Evolutionary conservation across 2,888 invertebrate species (phyloP).

Genomic region (Drosophila tanythrix): DNA sequence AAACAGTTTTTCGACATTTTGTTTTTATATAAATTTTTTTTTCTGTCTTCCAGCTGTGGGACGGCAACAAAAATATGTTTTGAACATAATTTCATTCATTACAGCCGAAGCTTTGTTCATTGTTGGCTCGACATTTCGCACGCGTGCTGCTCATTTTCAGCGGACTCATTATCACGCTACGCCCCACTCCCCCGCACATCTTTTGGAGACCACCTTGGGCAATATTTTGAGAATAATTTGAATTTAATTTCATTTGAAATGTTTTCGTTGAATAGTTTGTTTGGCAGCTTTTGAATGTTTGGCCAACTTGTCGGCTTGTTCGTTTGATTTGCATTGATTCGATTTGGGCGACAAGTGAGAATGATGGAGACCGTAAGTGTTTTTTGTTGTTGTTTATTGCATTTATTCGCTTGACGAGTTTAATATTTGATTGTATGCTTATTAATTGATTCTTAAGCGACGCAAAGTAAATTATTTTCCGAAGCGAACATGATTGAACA

Average conservation of each 20-base stretch:
- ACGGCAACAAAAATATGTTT: slow-evolving; percentile 50
- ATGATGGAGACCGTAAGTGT: slow-evolving; percentile 27
- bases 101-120: slow-evolving; percentile 43
- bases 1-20: slow-evolving; percentile 60
- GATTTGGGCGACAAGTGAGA: slow-evolving; percentile 47
- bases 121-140: slow-evolving; percentile 29
- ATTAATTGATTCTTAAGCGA: slow-evolving; percentile 34
- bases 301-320: neutral
- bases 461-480: slow-evolving; percentile 26
- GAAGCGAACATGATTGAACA: neutral
- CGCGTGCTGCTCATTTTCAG: slow-evolving; percentile 56
- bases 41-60: slow-evolving; percentile 1
- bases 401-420: slow-evolving; percentile 2
- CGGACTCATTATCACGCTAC: slow-evolving; percentile 46
- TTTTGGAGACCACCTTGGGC: slow-evolving; percentile 29
- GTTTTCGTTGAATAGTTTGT: slow-evolving; percentile 32
- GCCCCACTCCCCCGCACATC: neutral
- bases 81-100: slow-evolving; percentile 65
- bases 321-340: slow-evolving; percentile 42
- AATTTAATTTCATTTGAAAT: slow-evolving; percentile 63
- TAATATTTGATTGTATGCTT: slow-evolving; percentile 42
- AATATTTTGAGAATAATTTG: slow-evolving; percentile 58
- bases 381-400: slow-evolving; percentile 2
- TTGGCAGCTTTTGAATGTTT: slow-evolving; percentile 21
- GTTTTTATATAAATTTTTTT: neutral